Evolutionary conservation across 1,140 invertebrate genomes (phyloP), one percentile per base, ranked within the genome.

Genomic region (Anagrus nilaparvatae): DNA sequence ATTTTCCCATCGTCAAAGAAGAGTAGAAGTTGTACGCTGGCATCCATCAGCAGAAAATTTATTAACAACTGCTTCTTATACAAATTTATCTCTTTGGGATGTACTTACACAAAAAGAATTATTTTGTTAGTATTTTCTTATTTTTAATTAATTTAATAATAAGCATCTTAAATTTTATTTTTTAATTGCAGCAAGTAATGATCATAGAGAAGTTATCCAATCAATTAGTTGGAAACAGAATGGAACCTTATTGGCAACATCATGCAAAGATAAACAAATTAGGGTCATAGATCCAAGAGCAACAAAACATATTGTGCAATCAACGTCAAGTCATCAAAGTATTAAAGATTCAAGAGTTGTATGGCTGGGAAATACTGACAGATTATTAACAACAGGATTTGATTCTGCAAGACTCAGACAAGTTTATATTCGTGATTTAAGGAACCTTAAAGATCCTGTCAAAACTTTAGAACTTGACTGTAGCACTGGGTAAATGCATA

Each of bases 331-430:
- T 55, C 87, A 91, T 63, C 82, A 84, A 58, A 87, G 82, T 55
- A 84, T 91, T 34, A 92, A 91, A 64, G 92, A 95, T 59, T 92
- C 88, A 1, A 70, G 89, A 40, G 76, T 92, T 2, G 79, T 90
- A 0, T 96, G 89, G 87, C 65, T 95, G 0, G 88, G 87, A 13
- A 81, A 87, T 49, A 78, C 78, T 42, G 78, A 87, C 25, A 75
- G 77, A 49, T 79, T 96, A 44, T 58, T 94, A 0, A 89, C 88
- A 4, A 91, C 89, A 42, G 81, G 81, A 29, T 84, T 84, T 48
- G 81, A 84, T 60, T 66, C 80, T 13, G 79, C 78, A 31, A 77
- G 87, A 50, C 67, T 87, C 23, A 74, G 90, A 48, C 87, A 94
- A 68, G 78, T 94, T 41, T 84, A 82, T 54, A 79, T 95, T 40